Evolutionary conservation across 2,113 vertebrate genomes (phyloP), one percentile per base, ranked within the genome.

Genomic region (Nestor notabilis): DNA sequence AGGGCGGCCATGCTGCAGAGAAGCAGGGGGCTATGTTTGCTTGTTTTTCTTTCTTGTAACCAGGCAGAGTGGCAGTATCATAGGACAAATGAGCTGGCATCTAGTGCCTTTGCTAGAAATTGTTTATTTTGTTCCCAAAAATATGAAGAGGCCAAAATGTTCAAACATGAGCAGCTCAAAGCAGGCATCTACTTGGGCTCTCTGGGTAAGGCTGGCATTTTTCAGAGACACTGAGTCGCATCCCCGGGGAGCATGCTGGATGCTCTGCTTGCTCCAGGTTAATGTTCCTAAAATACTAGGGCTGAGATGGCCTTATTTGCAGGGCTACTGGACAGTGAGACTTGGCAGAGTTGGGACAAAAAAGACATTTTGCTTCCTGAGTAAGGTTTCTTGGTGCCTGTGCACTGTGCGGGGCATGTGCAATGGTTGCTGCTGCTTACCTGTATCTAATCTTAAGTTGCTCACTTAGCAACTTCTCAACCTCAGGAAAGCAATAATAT

Each of bases 111-210:
- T 89, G 81, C 41, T 87, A 53, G 65, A 96, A 91, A 93, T 64
- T 96, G 90, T 95, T 97, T 96, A 72, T 85, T 89, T 94, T 96
- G 78, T 90, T 95, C 84, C 95, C 96, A 97, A 96, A 97, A 95
- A 96, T 97, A 97, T 0, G 0, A 89, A 84, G 11, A 93, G 85
- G 65, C n/a, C 78, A 85, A 87, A 95, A 76, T 35, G 66, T 87
- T 90, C 81, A 72, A 94, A 77, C 61, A 87, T 11, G 27, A 87
- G 56, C 50, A 75, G 61, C 61, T 74, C 25, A 94, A 91, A 87
- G 77, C 50, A 92, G 85, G n/a, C 92, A 93, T 83, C 74, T 74
- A 41, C 23, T 78, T 66, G 64, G 41, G 43, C 28, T 87, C 53
- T 77, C 5, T 29, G 66, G 19, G 35, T 64, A 63, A 63, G 83